phyloP scores from a whole-genome alignment of 2,113 vertebrate species.

The Pleuronectes platessa region DNA sequence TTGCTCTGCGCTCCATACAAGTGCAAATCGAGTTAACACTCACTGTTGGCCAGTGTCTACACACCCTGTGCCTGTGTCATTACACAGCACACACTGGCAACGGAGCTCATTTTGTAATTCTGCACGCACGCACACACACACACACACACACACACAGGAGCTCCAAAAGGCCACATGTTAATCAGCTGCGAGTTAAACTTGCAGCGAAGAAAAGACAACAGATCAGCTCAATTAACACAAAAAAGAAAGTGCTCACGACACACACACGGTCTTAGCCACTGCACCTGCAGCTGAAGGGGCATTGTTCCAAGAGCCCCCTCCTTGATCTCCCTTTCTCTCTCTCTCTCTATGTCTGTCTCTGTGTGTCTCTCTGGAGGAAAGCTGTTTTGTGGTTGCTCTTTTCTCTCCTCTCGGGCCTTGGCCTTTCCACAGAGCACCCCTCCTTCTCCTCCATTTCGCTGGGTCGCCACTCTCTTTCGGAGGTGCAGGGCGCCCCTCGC shows the following conservation, averaged over 20 bases:
- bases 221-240: conserved; percentile 85
- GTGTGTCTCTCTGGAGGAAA: conserved; percentile 75
- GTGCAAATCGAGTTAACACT: conserved; percentile 83
- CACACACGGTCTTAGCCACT: conserved; percentile 68
- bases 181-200: conserved; percentile 82
- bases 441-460: conserved; percentile 59
- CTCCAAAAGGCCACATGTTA: conserved; percentile 82
- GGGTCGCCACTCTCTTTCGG: conserved; percentile 67
- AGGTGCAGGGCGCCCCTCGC: conserved; percentile 74
- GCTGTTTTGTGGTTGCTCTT: conserved; percentile 82
- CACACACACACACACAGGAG: conserved; percentile 42
- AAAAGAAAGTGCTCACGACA: conserved; percentile 77
- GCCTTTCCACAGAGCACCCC: conserved; percentile 74
- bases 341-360: conserved; percentile 58
- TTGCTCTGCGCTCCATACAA: conserved; percentile 76
- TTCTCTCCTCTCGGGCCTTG: conserved; percentile 75
- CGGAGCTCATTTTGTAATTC: conserved; percentile 48
- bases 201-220: conserved; percentile 79
- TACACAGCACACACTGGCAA: conserved; percentile 57
- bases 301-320: conserved; percentile 80
- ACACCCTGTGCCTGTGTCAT: conserved; percentile 70
- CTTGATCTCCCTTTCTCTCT: conserved; percentile 24
- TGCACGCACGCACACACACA: conserved; percentile 37
- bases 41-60: conserved; percentile 70
- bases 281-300: conserved; percentile 84